A percentile compares a stretch with the other conserved stretches of the same genome.
Conservation (phyloP, 2,113 vertebrate species). For the Strix aluco region DNA sequence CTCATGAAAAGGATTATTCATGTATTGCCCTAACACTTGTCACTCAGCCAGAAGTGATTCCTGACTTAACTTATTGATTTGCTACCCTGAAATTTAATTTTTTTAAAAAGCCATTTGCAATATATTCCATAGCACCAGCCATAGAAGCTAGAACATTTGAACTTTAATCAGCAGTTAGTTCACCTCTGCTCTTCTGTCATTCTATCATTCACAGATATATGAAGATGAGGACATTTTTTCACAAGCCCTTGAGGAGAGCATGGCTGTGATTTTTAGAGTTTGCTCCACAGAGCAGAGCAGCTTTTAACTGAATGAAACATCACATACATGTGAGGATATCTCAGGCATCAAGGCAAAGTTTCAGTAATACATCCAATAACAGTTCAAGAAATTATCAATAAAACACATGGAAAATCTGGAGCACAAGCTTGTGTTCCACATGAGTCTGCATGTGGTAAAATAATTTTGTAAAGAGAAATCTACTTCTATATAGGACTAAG, state of each 20-base stretch:
- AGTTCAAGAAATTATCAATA: background rate
- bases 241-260: background rate
- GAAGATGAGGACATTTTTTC: background rate
- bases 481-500: background rate
- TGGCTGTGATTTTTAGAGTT: background rate
- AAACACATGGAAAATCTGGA: background rate
- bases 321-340: background rate
- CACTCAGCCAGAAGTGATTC: constrained; percentile 9
- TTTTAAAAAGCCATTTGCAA: background rate
- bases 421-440: background rate
- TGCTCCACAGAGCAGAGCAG: background rate
- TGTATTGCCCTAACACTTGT: background rate
- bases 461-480: background rate
- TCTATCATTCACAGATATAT: background rate
- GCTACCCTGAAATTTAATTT: background rate
- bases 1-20: background rate
- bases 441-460: background rate
- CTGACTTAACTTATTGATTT: constrained; percentile 28
- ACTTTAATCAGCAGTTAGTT: background rate
- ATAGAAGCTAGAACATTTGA: background rate
- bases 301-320: background rate
- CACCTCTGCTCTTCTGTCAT: background rate
- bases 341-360: background rate
- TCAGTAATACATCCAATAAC: background rate
- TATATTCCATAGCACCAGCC: background rate